phyloP scores from a whole-genome alignment of 2,113 vertebrate species.

The Heterotilapia buettikoferi region DNA sequence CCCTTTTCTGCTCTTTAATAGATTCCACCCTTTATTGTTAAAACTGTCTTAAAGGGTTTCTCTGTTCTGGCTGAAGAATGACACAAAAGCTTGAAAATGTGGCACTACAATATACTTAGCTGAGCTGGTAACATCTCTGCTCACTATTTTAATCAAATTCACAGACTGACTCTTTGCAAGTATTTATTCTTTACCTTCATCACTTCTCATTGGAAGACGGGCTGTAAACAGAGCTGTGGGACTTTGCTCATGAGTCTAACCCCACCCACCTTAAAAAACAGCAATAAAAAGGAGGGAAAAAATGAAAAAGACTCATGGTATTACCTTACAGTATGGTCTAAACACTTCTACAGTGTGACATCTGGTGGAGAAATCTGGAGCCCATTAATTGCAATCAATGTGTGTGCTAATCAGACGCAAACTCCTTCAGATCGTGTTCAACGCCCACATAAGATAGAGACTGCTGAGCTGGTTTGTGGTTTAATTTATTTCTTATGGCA shows the following conservation, averaged over 20 bases:
- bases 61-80: not conserved
- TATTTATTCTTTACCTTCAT: not conserved
- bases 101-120: not conserved
- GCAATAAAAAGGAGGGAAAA: not conserved
- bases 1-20: not conserved
- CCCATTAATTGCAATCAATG: not conserved
- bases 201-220: not conserved
- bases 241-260: not conserved
- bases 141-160: not conserved
- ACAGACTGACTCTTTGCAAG: not conserved
- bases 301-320: not conserved
- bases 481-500: not conserved
- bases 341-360: not conserved
- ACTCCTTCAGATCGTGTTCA: not conserved
- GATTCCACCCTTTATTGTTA: not conserved
- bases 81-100: not conserved
- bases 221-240: not conserved
- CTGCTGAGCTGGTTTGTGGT: not conserved
- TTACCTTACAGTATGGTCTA: not conserved
- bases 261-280: not conserved
- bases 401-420: not conserved
- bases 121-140: not conserved
- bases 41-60: not conserved
- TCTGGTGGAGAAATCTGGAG: not conserved
- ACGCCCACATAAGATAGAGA: not conserved